Base-by-base conservation (phyloP, 2,113 vertebrate species). In the Montifringilla adamsi region DNA sequence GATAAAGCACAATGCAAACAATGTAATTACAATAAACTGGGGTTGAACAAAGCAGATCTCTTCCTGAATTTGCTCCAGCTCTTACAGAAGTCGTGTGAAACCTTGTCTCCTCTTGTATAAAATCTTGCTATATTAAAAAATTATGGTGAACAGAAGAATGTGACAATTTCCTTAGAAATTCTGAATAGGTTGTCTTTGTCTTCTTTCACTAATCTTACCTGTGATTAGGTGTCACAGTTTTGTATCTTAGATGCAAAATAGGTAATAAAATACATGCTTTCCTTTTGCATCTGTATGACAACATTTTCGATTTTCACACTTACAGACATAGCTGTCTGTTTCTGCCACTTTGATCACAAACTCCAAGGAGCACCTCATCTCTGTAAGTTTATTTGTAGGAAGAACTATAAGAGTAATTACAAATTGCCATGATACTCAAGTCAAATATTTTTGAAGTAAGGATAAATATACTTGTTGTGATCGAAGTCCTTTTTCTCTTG, bases 151-250 rank as follows among this genome's bases (percentile, higher is more conserved):
- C 44, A n/a, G 59, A 92, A 73, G 47, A 75, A 53, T 30, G 17
- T 84, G 35, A 18, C 64, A 26, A 73, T 81, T n/a, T 78, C 27
- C 22, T 75, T 60, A 49, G 56, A 68, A 66, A 76, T 94, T 84
- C 41, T 78, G 67, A 97, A 93, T 68, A 23, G 35, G 55, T 66
- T 95, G 63, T 92, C 81, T 93, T 76, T 96, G 27, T 72, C 19
- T 79, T 75, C 41, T 91, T 28, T 80, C 79, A 94, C 93, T 97
- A 91, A 94, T 96, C 83, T 95, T 94, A 68, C 63, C 86, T 93
- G 59, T 93, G 88, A 95, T 96, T 95, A 88, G n/a, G 66, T 93
- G 17, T 93, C 47, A 78, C 53, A 69, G 47, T 77, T 94, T 87
- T 87, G 68, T 84, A 93, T 93, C 95, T 92, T 96, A 79, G 56